Conservation (phyloP, 1,140 invertebrate genomes). For the Pseudoatta argentina region DNA sequence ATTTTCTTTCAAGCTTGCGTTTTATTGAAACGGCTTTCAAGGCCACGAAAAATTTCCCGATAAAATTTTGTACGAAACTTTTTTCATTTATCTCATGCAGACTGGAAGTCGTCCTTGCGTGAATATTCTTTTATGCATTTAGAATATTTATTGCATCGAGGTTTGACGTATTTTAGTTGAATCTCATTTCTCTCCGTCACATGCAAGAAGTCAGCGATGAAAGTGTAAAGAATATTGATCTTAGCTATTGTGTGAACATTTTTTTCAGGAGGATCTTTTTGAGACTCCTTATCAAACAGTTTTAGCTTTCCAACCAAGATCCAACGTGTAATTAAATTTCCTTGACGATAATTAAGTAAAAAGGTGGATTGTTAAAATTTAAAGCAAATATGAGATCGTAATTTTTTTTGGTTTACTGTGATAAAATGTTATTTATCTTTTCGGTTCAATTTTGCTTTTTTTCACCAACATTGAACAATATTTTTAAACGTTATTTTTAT, state of each 20-base stretch:
- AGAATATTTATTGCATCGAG: slow-evolving; percentile 35
- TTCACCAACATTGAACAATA: slow-evolving; percentile 18
- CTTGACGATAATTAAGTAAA: slow-evolving; percentile 15
- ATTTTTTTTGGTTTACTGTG: slow-evolving; percentile 9
- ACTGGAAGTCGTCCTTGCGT: not conserved
- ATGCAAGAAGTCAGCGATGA: not conserved
- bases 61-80: slow-evolving; percentile 43
- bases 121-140: slow-evolving; percentile 18
- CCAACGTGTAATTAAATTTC: slow-evolving; percentile 35
- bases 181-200: not conserved
- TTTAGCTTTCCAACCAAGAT: not conserved
- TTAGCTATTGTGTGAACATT: not conserved
- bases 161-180: slow-evolving; percentile 23
- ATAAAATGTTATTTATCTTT: slow-evolving; percentile 1
- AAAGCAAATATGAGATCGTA: not conserved
- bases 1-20: not conserved
- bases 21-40: slow-evolving; percentile 1
- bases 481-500: slow-evolving; percentile 12
- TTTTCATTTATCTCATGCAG: slow-evolving; percentile 34
- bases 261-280: not conserved
- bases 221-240: slow-evolving; percentile 1
- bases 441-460: slow-evolving; percentile 16
- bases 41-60: slow-evolving; percentile 16
- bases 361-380: slow-evolving; percentile 26
- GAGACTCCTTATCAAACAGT: slow-evolving; percentile 2